Conservation (phyloP, 2,113 vertebrate genomes). For the Oncorhynchus nerka region DNA sequence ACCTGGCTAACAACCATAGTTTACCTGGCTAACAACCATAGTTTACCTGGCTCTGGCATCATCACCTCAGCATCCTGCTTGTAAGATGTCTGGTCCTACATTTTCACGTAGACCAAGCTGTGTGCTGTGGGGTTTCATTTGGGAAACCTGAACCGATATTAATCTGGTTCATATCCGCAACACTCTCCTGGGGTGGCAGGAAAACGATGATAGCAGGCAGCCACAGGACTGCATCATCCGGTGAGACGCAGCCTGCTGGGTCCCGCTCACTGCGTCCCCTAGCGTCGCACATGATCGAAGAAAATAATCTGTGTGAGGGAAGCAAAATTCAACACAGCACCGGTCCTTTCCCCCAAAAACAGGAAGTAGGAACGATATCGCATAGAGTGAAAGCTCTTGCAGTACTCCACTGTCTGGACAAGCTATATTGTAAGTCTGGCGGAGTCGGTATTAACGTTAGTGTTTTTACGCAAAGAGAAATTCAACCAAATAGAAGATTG, state of each 20-base stretch:
- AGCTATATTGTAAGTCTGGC: not conserved
- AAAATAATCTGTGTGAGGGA: not conserved
- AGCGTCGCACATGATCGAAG: not conserved
- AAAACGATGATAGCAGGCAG: not conserved
- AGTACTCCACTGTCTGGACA: not conserved
- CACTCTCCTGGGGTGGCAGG: not conserved
- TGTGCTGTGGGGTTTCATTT: not conserved
- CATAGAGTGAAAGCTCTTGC: not conserved
- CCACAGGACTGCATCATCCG: not conserved
- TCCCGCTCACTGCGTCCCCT: not conserved
- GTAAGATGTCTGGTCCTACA: too few species aligned
- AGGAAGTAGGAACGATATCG: conserved; percentile 19
- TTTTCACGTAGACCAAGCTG: not conserved
- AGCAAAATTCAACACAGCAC: not conserved
- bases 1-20: too few species aligned
- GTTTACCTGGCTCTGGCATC: too few species aligned
- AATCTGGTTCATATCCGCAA: not conserved
- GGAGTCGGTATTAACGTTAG: not conserved
- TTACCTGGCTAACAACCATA: too few species aligned
- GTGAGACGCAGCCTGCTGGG: not conserved
- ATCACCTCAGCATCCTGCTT: too few species aligned
- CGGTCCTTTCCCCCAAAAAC: not conserved
- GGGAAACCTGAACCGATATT: conserved; percentile 4
- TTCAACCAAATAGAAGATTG: conserved; percentile 37
- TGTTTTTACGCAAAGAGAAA: not conserved